Base-by-base conservation (phyloP, 2,888 invertebrate genomes). In the Pristionchus exspectatus region DNA sequence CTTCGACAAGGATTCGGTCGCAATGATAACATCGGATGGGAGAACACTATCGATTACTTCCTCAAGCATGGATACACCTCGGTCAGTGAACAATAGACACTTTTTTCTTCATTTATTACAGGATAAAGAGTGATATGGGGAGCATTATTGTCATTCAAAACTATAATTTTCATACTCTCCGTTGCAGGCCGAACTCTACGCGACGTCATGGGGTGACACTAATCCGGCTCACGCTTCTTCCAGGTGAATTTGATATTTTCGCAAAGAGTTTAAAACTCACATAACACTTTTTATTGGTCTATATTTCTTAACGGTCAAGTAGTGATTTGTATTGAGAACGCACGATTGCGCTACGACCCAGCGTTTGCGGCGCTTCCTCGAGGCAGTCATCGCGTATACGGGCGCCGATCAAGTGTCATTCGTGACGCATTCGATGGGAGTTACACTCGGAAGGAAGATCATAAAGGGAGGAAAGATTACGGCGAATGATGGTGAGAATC, bases 351-450 rank as follows among this genome's bases (percentile, higher is more conserved):
- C 90, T 27, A 91, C 91, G 38, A 72, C 93, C 14, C 81, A 66
- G 18, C 90, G 92, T 33, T 90, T 93, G 50, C 91, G 93, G 9
- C 91, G 91, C 3, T 94, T 94, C 89, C 89, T 94, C 27, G 89
- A 93, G 81, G 93, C 93, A 10, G 92, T 69, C 0, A 30, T 81
- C 14, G 83, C 12, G 21, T 89, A 89, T 44, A 89, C 89, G 27
- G 83, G 83, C 18, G 81, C 89, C 2, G 59, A 81, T 21, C n/a
- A 89, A 10, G 63, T 89, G 59, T 69, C 90, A 16, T 77, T 94
- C 12, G 89, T 94, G 16, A 89, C 91, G n/a, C 94, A 94, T 88
- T 93, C 92, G 33, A 94, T 94, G 93, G 93, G 93, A 50, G 93
- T 93, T 14, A 93, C 93, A 9, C 90, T 93, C 2, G 92, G 90